Evolutionary conservation across 2,797 vertebrate species (phyloP).

Genomic region (Gallinago solitaria): DNA sequence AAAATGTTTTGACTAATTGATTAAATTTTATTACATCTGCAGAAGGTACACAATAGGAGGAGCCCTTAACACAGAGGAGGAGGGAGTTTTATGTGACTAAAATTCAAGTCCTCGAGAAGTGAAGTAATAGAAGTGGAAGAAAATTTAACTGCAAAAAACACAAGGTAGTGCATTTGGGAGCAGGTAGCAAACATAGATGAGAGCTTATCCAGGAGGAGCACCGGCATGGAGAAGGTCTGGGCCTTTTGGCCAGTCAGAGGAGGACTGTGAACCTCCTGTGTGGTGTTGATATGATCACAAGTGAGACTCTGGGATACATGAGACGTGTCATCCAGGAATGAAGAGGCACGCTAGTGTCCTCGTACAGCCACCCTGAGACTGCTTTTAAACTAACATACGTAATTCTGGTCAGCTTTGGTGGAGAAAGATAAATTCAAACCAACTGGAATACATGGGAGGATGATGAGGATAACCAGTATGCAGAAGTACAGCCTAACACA

Average conservation of each 20-base stretch:
- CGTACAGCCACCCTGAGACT: not conserved
- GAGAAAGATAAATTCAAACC: not conserved
- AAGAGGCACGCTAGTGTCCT: not conserved
- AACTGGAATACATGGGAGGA: not conserved
- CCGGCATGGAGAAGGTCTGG: not conserved
- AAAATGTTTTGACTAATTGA: not conserved
- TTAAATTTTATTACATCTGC: not conserved
- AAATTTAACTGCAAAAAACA: not conserved
- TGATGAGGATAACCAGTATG: not conserved
- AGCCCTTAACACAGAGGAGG: not conserved
- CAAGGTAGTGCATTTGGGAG: not conserved
- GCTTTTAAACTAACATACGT: not conserved
- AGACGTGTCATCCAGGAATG: not conserved
- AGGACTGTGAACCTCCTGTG: not conserved
- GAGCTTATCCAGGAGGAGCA: not conserved
- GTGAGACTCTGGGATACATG: not conserved
- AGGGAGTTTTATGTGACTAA: not conserved
- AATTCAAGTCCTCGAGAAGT: not conserved
- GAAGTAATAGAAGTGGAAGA: not conserved
- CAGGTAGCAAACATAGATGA: not conserved
- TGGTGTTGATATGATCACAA: fast-evolving
- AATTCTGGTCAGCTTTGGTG: not conserved
- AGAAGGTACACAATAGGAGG: not conserved
- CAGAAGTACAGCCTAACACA: not conserved
- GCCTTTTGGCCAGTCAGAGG: not conserved